Evolutionary conservation across 2,113 vertebrate genomes (phyloP).

Genomic region (Xenopus laevis): DNA sequence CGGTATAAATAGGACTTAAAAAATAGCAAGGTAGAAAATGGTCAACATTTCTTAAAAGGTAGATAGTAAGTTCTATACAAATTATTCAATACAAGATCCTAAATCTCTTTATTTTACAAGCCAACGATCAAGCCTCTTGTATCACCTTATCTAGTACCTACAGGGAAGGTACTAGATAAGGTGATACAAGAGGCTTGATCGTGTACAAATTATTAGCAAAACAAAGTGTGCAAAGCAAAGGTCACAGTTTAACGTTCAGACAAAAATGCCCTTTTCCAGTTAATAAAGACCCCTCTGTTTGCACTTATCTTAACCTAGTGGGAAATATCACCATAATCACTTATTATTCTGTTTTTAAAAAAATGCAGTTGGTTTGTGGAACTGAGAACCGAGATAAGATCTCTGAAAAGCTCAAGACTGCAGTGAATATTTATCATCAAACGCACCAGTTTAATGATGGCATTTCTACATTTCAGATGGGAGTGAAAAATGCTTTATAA

Average conservation of each 20-base stretch:
- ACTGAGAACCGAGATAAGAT: conserved; percentile 28
- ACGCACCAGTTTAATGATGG: not conserved
- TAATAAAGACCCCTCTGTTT: conserved; percentile 36
- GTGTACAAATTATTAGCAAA: no score
- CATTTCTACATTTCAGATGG: conserved; percentile 24
- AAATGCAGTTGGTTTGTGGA: conserved; percentile 31
- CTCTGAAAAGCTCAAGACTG: not conserved
- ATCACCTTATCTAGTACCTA: no score
- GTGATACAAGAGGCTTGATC: no score
- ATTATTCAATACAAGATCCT: no score
- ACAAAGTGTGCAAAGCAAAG: not conserved
- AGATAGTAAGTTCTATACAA: no score
- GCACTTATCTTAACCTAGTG: conserved; percentile 42
- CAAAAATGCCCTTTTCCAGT: conserved; percentile 29
- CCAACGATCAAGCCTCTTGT: no score
- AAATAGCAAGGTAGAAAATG: no score
- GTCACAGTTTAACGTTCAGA: conserved; percentile 10
- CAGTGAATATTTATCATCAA: conserved; percentile 23
- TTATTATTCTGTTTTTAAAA: conserved; percentile 38
- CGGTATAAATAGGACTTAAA: no score
- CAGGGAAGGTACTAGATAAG: no score
- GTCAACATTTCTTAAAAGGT: no score
- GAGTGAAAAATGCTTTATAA: conserved; percentile 19
- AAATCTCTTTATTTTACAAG: no score
- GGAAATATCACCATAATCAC: conserved; percentile 44